Base-by-base conservation (phyloP, 2,797 vertebrate genomes). In the Sciurus vulgaris region DNA sequence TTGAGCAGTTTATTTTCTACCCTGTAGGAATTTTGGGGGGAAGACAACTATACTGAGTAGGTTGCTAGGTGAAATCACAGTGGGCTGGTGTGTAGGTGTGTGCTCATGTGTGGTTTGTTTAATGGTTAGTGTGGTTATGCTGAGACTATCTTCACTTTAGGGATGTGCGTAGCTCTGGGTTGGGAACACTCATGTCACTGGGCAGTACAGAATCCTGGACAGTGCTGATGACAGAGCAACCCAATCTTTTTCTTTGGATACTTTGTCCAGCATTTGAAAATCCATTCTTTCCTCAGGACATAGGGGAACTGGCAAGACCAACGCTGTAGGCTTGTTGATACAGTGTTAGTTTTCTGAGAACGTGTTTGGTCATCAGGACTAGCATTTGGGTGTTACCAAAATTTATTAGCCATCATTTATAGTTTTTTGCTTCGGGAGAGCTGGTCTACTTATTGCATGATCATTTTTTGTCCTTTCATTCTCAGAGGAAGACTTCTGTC, bases 391-490 rank as follows among this genome's bases (percentile, higher is more conserved):
- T 44, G n/a, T 33, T 76, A 12, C 56, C 82, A 26, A 65, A 30
- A 33, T 24, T 73, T 9, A 33, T 54, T 11, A 69, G 61, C 28
- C 35, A 67, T 91, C 15, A 6, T 61, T 63, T 74, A 51, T 18
- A 92, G 73, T 56, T 59, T 54, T 89, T 89, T 61, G 30, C 70
- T 83, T 49, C 44, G 2, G 33, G 44, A 14, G 47, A 85, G 35
- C 44, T 56, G 38, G 4, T 69, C 54, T 94, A 5, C 49, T 69
- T 59, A 13, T 38, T 54, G 18, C 15, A 3, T 65, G 49, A 56
- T 82, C n/a, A 85, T 73, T 95, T 89, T 88, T 30, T 86, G 18
- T 51, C 9, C 8, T 89, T 96, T 91, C 35, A 61, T 73, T 96
- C 18, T 96, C 63, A 59, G 89, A 85, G 17, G n/a, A 82, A 86